Evolutionary conservation across 2,797 vertebrate species (phyloP).

Genomic region (Cyclopterus lumpus): DNA sequence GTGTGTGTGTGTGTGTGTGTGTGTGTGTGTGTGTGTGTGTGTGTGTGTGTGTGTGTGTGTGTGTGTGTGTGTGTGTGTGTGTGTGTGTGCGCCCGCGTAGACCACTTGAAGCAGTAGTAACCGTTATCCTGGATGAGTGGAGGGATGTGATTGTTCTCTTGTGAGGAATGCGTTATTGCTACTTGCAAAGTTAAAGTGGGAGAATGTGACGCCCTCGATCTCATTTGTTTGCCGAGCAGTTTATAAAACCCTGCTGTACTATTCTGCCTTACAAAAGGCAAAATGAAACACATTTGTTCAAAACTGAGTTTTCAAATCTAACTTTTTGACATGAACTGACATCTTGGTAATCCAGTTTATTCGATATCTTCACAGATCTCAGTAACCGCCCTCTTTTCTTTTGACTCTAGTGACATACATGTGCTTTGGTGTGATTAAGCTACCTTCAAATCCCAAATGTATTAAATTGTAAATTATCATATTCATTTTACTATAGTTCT

Average conservation of each 20-base stretch:
- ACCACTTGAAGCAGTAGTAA: constrained; percentile 37
- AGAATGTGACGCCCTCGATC: background rate
- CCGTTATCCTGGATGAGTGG: constrained; percentile 19
- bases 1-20: constrained; percentile 18
- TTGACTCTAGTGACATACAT: background rate
- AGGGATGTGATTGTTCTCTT: constrained; percentile 11
- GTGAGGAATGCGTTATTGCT: constrained; percentile 14
- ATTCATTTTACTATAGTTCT: constrained; percentile 4
- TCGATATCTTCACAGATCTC: background rate
- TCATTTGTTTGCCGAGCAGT: background rate
- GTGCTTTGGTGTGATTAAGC: background rate
- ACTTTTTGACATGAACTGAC: background rate
- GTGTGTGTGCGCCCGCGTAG: constrained; percentile 2
- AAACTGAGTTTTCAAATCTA: background rate
- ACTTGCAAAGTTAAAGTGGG: constrained; percentile 24
- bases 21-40: constrained; percentile 39
- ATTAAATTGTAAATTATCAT: background rate
- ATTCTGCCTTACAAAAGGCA: constrained; percentile 1
- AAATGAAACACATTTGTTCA: background rate
- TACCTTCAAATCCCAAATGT: constrained; percentile 4
- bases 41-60: constrained; percentile 25
- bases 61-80: constrained; percentile 28
- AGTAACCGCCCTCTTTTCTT: background rate
- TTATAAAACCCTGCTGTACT: background rate
- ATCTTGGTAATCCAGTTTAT: constrained; percentile 6